Percentiles rank a stretch among this genome's conserved stretches.
Conservation (phyloP, 2,888 invertebrate species). For the Agapostemon virescens region DNA sequence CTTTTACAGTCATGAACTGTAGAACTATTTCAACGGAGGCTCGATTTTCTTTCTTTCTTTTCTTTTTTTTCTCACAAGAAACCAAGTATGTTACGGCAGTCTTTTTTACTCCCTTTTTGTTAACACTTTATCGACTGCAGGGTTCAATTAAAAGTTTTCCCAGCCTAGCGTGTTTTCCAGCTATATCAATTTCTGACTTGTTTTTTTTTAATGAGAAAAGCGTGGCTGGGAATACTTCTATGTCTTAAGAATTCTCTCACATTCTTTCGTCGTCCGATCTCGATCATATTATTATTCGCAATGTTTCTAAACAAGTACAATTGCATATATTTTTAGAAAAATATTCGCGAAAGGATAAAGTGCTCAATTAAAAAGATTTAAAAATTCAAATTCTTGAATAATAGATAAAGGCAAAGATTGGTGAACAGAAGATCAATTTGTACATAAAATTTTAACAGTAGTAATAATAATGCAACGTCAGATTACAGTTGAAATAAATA, state of each 20-base stretch:
- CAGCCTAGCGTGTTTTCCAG: neutral
- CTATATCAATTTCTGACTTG: neutral
- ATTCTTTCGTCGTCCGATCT: neutral
- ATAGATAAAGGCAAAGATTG: neutral
- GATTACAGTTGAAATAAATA: neutral
- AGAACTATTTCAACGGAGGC: neutral
- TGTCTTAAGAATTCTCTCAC: neutral
- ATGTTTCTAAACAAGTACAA: neutral
- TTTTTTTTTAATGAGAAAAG: neutral
- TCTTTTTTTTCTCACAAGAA: neutral
- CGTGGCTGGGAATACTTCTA: neutral
- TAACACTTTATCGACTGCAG: constrained; percentile 9
- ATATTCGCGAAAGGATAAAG: neutral
- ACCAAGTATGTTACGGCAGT: neutral
- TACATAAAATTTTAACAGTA: neutral
- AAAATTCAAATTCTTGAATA: neutral
- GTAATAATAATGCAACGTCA: neutral
- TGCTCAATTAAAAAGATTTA: neutral
- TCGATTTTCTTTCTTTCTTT: neutral
- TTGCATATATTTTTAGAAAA: constrained; percentile 2
- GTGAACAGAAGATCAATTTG: neutral
- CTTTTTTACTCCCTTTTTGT: neutral
- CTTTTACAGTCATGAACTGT: neutral
- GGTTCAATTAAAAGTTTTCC: constrained; percentile 2
- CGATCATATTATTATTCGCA: neutral